Percentiles rank a stretch among this genome's conserved stretches.
Conservation (phyloP, 2,888 invertebrate species). For the Thysanoteuthis rhombus region DNA sequence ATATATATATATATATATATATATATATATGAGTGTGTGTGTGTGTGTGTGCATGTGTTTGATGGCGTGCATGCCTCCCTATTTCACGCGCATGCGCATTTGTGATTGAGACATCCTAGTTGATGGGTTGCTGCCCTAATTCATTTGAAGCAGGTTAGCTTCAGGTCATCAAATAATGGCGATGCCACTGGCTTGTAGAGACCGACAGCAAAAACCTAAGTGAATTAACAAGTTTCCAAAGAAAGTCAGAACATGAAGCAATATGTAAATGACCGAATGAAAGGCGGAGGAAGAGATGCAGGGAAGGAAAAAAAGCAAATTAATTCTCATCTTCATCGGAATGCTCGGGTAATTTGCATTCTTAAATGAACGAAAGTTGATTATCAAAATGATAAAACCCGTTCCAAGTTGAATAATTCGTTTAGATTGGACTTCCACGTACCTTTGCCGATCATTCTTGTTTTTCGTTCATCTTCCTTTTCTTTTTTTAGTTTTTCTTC, state of each 20-base stretch:
- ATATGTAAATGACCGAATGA: background rate
- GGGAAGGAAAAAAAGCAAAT: background rate
- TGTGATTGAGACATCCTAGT: background rate
- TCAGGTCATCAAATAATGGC: background rate
- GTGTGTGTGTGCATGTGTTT: background rate
- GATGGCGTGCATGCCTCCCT: background rate
- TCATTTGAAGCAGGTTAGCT: background rate
- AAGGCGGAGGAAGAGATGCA: background rate
- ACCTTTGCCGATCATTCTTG: background rate
- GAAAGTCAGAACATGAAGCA: background rate
- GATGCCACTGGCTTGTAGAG: background rate
- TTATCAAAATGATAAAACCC: slow-evolving; percentile 12
- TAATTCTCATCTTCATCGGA: background rate
- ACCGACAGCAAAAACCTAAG: background rate
- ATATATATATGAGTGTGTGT: background rate
- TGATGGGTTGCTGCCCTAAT: background rate
- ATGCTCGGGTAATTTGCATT: background rate
- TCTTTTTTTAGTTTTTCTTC: background rate
- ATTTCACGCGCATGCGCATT: background rate
- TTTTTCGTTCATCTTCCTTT: background rate
- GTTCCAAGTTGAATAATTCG: background rate
- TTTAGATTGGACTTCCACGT: background rate
- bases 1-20: no score
- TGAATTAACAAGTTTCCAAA: background rate
- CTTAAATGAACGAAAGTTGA: slow-evolving; percentile 12